phyloP scores from a whole-genome alignment of 2,113 vertebrate species.

The Tamias sibiricus region DNA sequence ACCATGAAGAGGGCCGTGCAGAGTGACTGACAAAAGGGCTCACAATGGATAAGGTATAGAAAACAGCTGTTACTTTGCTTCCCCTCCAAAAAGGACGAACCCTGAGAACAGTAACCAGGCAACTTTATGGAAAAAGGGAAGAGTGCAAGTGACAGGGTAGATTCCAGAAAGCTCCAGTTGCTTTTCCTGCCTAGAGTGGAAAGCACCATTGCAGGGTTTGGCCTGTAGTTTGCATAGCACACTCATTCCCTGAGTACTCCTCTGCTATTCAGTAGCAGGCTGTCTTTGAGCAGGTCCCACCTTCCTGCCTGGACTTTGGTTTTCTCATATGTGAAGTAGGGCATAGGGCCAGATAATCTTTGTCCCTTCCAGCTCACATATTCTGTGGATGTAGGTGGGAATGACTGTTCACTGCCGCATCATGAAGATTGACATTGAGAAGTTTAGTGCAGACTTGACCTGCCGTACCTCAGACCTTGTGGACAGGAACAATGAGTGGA shows the following conservation, averaged over 20 bases:
- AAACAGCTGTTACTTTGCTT: not conserved
- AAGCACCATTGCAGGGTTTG: not conserved
- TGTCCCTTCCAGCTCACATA: slow-evolving; percentile 75
- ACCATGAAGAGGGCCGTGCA: not conserved
- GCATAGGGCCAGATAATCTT: slow-evolving; percentile 60
- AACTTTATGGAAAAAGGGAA: not conserved
- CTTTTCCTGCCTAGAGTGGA: not conserved
- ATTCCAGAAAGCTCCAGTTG: not conserved
- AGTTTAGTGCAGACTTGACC: slow-evolving; percentile 98
- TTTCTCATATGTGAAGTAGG: slow-evolving; percentile 42
- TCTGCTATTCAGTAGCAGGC: not conserved
- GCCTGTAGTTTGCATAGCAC: not conserved
- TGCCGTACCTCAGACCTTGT: slow-evolving; percentile 97
- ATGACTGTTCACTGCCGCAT: slow-evolving; percentile 99
- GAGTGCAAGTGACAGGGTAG: not conserved
- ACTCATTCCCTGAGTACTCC: not conserved
- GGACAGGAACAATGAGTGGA: slow-evolving; percentile 99
- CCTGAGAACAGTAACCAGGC: not conserved
- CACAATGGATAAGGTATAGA: not conserved
- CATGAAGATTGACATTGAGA: slow-evolving; percentile 99
- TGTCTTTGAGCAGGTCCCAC: not conserved
- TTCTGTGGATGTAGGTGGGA: slow-evolving; percentile 91
- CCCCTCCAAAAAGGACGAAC: not conserved
- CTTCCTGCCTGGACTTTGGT: slow-evolving; percentile 38
- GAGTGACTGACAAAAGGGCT: not conserved